Base-by-base conservation (phyloP, 2,888 invertebrate species). In the Sinodicranocentrus sp. region DNA sequence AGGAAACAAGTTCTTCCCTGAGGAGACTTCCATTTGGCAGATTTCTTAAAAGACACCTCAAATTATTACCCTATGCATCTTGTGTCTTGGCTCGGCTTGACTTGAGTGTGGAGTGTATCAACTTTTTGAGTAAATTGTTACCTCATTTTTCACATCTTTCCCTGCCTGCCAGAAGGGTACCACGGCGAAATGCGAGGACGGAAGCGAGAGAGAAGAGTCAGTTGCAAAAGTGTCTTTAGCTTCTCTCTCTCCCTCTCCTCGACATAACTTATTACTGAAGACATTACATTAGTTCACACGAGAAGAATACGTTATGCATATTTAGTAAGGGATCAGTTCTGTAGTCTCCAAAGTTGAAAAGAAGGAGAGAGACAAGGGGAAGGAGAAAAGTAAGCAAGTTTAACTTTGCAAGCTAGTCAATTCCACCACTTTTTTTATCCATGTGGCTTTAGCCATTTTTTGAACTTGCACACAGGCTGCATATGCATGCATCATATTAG, bases 131-230 rank as follows among this genome's bases (percentile, higher is more conserved):
- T 82, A 82, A 82, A 82, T 82, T 82, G 59, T 75, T 70, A 82
- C 68, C 75, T 76, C 75, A 75, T 82, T 82, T 82, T 82, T 82
- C 82, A 82, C 70, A 82, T 75, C 82, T 82, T 75, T 82, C 65
- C 70, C 70, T 75, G 21, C 13, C 26, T 28, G 26, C 57, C 25
- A 61, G 25, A n/a, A 54, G 54, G 54, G 21, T 21, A 21, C 21
- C 33, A 3, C 33, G 10, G 33, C 10, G 33, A 33, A 10, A 33
- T 3, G 33, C 33, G 33, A n/a, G n/a, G n/a, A n/a, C n/a, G n/a
- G n/a, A n/a, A n/a, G n/a, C n/a, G n/a, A n/a, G n/a, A n/a, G n/a
- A n/a, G n/a, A n/a, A n/a, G n/a, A n/a, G n/a, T n/a, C n/a, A n/a
- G n/a, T n/a, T n/a, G n/a, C n/a, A 15, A 54, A 70, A 70, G 72